A percentile compares a stretch with the other conserved stretches of the same genome.
Conservation (phyloP, 2,888 invertebrate genomes). For the Melipona bicolor region DNA sequence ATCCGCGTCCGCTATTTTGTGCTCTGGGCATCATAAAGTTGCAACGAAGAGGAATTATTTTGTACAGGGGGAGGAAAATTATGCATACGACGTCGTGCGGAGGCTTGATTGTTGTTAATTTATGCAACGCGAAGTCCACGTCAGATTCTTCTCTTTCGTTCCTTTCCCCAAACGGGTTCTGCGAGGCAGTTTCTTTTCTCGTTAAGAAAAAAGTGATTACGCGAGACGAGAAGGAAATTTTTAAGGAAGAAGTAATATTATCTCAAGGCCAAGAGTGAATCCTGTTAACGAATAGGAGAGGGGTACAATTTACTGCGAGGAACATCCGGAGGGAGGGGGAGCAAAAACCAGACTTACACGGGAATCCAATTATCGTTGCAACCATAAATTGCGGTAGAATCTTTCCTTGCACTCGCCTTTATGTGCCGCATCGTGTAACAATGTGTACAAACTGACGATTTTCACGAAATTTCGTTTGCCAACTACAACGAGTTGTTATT, state of each 20-base stretch:
- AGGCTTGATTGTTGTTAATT: background rate
- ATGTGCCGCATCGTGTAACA: background rate
- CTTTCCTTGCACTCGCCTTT: background rate
- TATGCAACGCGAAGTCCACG: background rate
- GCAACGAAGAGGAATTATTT: background rate
- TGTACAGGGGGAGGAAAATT: background rate
- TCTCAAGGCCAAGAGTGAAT: no score
- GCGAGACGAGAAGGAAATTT: background rate
- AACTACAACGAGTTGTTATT: background rate
- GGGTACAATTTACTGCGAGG: background rate
- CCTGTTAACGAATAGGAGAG: slow-evolving; percentile 3
- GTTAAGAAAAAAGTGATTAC: no score
- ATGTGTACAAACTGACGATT: background rate
- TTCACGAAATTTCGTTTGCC: background rate
- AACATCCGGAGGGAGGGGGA: background rate
- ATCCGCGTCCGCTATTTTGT: no score
- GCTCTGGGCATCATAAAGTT: background rate
- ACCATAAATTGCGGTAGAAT: background rate
- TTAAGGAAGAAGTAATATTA: no score
- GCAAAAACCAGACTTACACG: background rate
- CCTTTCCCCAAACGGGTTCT: background rate
- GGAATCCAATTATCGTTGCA: slow-evolving; percentile 15
- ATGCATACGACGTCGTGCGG: background rate
- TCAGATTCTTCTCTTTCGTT: background rate
- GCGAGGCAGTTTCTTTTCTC: no score